Percentiles rank a stretch among this genome's conserved stretches.
phyloP scores from a whole-genome alignment of 35 echinoderm and acorn worm genomes.

The Hemicentrotus pulcherrimus region DNA sequence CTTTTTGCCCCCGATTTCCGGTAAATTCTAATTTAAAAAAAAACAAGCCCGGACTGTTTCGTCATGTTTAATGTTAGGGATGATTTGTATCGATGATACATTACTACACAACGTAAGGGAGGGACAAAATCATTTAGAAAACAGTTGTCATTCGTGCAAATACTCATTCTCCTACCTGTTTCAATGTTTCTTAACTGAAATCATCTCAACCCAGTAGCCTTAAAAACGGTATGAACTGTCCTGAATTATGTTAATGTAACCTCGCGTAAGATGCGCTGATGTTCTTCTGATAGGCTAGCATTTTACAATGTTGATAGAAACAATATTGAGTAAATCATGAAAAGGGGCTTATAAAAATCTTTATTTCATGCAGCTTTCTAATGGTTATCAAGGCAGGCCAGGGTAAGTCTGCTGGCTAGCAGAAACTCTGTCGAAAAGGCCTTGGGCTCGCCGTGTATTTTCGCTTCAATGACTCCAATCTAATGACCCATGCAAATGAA shows the following conservation, averaged over 20 bases:
- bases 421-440: not conserved
- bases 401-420: not conserved
- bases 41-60: not conserved
- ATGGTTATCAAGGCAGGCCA: not conserved
- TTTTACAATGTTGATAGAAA: too few species aligned
- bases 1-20: not conserved
- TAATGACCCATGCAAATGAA: slow-evolving; percentile 18
- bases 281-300: too few species aligned
- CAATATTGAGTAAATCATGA: too few species aligned
- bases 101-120: not conserved
- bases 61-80: not conserved
- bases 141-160: too few species aligned
- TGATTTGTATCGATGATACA: not conserved
- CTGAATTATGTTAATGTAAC: too few species aligned
- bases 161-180: too few species aligned
- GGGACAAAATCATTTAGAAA: too few species aligned
- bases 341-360: too few species aligned
- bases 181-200: too few species aligned
- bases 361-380: not conserved
- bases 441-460: not conserved
- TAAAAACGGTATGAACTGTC: too few species aligned
- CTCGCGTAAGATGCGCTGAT: too few species aligned
- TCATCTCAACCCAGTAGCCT: too few species aligned
- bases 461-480: not conserved
- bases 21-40: not conserved